These are phyloP conservation scores for Chironex yamaguchii DNA, from an alignment of 30 jellyfish, hydroid and myxozoan species.

Conservation along the genomic window DNA sequence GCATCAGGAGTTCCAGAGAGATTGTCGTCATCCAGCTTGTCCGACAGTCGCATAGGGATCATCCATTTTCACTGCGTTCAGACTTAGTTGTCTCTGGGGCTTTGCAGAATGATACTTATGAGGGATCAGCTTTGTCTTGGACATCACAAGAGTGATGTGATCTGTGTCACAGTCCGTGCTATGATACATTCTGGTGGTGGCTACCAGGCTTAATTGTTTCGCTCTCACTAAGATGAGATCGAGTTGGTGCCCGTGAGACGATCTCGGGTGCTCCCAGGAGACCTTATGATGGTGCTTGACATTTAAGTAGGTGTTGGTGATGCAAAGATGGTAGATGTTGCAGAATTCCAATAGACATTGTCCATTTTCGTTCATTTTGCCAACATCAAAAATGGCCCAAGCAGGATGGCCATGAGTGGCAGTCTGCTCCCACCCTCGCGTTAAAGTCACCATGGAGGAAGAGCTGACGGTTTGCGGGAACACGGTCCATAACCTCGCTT, in stretches of 20 bases:
- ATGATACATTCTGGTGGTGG: not conserved
- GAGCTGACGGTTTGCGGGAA: not conserved
- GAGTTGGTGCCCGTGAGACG: not conserved
- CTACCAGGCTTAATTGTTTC: not conserved
- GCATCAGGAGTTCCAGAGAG: too few species aligned
- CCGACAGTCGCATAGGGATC: too few species aligned
- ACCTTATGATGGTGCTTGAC: not conserved
- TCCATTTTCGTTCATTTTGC: not conserved
- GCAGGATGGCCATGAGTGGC: not conserved
- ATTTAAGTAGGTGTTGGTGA: not conserved
- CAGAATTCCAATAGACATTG: not conserved
- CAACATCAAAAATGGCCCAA: not conserved
- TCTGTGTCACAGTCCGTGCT: slow-evolving; percentile 10
- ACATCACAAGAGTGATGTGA: too few species aligned
- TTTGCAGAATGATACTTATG: too few species aligned
- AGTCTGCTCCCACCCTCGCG: slow-evolving; percentile 9
- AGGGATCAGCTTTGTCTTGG: too few species aligned
- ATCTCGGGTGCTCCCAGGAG: not conserved
- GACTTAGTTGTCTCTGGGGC: too few species aligned
- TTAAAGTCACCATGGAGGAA: slow-evolving; percentile 3
- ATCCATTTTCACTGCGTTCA: too few species aligned
- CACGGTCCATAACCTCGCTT: not conserved
- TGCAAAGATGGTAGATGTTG: not conserved
- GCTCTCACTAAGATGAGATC: not conserved
- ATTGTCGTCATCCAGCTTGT: too few species aligned